Percentiles rank a stretch among this genome's conserved stretches.
Conservation (phyloP, 2,797 vertebrate species). For the Poecilia gillii region DNA sequence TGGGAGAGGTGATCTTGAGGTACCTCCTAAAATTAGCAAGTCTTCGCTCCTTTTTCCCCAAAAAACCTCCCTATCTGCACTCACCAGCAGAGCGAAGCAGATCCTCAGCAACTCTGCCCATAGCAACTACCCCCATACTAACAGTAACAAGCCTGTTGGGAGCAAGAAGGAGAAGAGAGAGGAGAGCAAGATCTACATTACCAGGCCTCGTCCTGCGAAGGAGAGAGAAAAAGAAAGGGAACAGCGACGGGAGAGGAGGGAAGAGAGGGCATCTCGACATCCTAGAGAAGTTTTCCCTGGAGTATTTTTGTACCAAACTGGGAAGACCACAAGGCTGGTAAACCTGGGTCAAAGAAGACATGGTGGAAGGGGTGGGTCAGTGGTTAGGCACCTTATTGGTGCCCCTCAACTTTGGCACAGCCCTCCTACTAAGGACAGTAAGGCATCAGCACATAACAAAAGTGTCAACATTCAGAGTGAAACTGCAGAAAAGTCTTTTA, state of each 20-base stretch:
- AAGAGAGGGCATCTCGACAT: slow-evolving; percentile 69
- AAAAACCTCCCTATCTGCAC: slow-evolving; percentile 80
- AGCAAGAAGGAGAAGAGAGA: slow-evolving; percentile 77
- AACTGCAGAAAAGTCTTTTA: slow-evolving; percentile 44
- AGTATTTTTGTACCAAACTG: slow-evolving; percentile 87
- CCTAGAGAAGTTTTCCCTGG: slow-evolving; percentile 86
- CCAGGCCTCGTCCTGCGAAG: slow-evolving; percentile 80
- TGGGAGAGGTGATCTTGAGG: slow-evolving; percentile 48
- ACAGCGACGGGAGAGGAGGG: slow-evolving; percentile 73
- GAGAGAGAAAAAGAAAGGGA: slow-evolving; percentile 73
- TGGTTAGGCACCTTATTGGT: slow-evolving; percentile 65
- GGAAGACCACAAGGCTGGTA: slow-evolving; percentile 81
- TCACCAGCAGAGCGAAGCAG: slow-evolving; percentile 82
- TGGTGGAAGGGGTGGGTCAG: slow-evolving; percentile 44
- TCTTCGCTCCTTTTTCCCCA: slow-evolving; percentile 78
- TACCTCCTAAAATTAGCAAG: slow-evolving; percentile 62
- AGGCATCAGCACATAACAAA: slow-evolving; percentile 60
- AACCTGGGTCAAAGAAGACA: slow-evolving; percentile 76
- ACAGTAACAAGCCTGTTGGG: slow-evolving; percentile 37
- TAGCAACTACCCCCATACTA: slow-evolving; percentile 46
- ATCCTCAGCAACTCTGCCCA: slow-evolving; percentile 78
- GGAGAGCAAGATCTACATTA: slow-evolving; percentile 92
- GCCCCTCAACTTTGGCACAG: slow-evolving; percentile 74
- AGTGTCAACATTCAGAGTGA: slow-evolving; percentile 71
- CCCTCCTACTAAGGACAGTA: slow-evolving; percentile 69